Percentiles rank a stretch among this genome's conserved stretches.
Conservation (phyloP, 1,140 invertebrate species). For the Ooceraea biroi region DNA sequence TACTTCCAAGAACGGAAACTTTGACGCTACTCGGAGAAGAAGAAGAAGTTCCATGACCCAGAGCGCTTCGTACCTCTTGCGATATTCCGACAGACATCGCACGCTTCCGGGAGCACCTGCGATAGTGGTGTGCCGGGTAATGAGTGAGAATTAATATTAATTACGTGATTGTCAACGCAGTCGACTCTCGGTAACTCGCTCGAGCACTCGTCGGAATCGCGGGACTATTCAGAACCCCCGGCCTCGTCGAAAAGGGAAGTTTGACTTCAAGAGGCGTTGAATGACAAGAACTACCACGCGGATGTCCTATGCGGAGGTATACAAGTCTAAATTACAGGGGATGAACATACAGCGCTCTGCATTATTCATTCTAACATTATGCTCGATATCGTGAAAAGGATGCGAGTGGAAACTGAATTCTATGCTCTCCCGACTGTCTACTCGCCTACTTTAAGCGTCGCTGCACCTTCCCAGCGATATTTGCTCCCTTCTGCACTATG, state of each 20-base stretch:
- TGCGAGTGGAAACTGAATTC: background rate
- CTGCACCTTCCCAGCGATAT: background rate
- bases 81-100: slow-evolving; percentile 42
- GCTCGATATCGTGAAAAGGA: background rate
- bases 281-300: background rate
- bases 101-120: background rate
- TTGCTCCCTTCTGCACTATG: slow-evolving; percentile 22
- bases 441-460: slow-evolving; percentile 32
- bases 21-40: slow-evolving; percentile 22
- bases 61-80: slow-evolving; percentile 36
- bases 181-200: slow-evolving; percentile 45
- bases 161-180: slow-evolving; percentile 57
- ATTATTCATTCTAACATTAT: background rate
- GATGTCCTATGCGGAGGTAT: no score
- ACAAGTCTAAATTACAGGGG: background rate
- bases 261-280: slow-evolving; percentile 35
- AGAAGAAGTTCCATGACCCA: slow-evolving; percentile 55
- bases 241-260: slow-evolving; percentile 25
- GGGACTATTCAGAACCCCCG: background rate
- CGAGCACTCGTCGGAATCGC: slow-evolving; percentile 27
- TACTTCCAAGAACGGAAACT: slow-evolving; percentile 44
- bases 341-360: background rate
- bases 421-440: slow-evolving; percentile 18
- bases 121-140: slow-evolving; percentile 23
- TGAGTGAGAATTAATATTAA: slow-evolving; percentile 59